Evolutionary conservation across 37 sponge, comb jelly and placozoan genomes (phyloP), one percentile per base, ranked within the genome.

Genomic region (Ianthella basta): DNA sequence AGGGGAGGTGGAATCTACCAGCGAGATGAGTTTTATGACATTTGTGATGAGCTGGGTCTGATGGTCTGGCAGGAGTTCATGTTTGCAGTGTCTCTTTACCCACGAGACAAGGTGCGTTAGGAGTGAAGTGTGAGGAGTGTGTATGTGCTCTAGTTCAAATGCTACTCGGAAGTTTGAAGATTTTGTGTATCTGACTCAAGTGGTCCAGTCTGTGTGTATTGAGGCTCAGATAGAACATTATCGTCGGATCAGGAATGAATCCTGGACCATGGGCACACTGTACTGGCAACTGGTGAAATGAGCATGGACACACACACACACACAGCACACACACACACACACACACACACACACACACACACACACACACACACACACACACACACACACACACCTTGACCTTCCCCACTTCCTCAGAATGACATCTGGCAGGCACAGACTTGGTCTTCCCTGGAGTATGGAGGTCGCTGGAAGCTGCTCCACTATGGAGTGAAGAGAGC

Each of bases 51-150:
- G 85, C 64, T 92, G 79, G 99, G 99, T 12, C 59, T 99, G 54
- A 94, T 99, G 97, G 95, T 99, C 27, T 99, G 99, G 99, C 95
- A 99, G 68, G 99, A 99, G 92, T 90, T 99, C 67, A 98, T 96
- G 99, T 98, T 96, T 88, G 97, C 93, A 16, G 92, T 82, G 38
- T 89, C 97, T 21, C 91, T 96, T 35, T 98, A 98, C 70, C 99
- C 99, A 1, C 79, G 93, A 78, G 95, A 98, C 83, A 81, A 39
- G 83, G 95, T 96, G 39, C 27, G 78, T 57, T 4, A 36, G 68
- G 36, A 25, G 50, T 3, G 50, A 44, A 8, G 50, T 44, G 50
- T 44, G 50, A 44, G 3, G 50, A 10, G 50, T 44, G 50, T 64
- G 30, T 12, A 8, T 27, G 19, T 50, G 0, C 70, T 78, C 30